Base-by-base conservation (phyloP, 2,113 vertebrate genomes). In the Vanacampus margaritifer region DNA sequence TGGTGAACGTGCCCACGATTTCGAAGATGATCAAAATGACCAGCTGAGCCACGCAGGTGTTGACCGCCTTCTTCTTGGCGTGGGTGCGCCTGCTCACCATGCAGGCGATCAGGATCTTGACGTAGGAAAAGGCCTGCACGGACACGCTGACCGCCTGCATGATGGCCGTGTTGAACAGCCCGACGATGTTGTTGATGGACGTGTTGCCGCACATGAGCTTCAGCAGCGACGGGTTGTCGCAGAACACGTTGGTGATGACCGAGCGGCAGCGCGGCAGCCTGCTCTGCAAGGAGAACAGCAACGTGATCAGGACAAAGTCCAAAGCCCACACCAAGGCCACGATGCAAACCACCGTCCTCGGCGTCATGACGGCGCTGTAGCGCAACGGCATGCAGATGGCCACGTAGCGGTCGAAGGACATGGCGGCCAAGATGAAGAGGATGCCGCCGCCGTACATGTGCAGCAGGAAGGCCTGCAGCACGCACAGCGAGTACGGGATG, bases 341-440 rank as follows among this genome's bases (percentile, higher is more conserved):
- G 1, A 92, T 80, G 8, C 45, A 77, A 19, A 70, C 13, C 3
- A 91, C 56, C 5, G 46, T 61, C 50, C 74, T 73, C 11, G 81
- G 79, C 21, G 87, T 89, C 91, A 91, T 91, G 0, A 91, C 6
- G 0, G 87, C 65, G 73, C 39, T 79, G 74, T 92, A 92, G 14
- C 76, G 77, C 6, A 91, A 35, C 0, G 90, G 89, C 78, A 89
- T 85, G 62, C 91, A 92, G 72, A 92, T 92, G 45, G 91, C 91
- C 16, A 87, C 64, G n/a, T 90, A 92, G 7, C 91, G 88, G 68
- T 93, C 91, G 32, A 92, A 87, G 12, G 92, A 86, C 92, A 93
- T 92, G 0, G 89, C 91, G 6, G 90, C 89, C 2, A 93, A 81
- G 16, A 92, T 87, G 32, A 93, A 90, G 21, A 91, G 68, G 61